Percentiles rank a stretch among this genome's conserved stretches.
Evolutionary conservation across 2,888 invertebrate genomes (phyloP).

Genomic region (Labia minor): DNA sequence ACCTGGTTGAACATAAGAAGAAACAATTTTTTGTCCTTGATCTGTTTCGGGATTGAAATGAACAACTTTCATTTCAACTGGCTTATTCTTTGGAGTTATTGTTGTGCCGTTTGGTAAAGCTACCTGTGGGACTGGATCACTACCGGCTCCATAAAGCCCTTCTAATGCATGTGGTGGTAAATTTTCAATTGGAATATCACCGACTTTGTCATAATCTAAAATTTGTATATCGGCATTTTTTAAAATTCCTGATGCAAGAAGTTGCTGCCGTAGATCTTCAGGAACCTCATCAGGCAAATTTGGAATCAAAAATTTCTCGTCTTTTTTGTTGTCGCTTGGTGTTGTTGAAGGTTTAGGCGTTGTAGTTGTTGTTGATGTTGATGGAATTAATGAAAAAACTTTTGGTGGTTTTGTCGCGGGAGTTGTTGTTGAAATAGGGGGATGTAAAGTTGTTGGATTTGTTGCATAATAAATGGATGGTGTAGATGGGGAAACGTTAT

Average conservation of each 20-base stretch:
- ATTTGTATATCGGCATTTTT: slow-evolving; percentile 81
- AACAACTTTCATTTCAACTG: slow-evolving; percentile 73
- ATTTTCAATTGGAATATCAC: slow-evolving; percentile 71
- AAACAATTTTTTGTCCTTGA: slow-evolving; percentile 58
- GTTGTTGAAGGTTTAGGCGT: slow-evolving; percentile 44
- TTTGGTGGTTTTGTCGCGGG: slow-evolving; percentile 37
- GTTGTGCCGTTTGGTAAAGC: slow-evolving; percentile 35
- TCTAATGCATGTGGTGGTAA: slow-evolving; percentile 75
- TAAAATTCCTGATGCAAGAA: slow-evolving; percentile 73
- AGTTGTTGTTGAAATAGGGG: slow-evolving; percentile 34
- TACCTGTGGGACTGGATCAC: slow-evolving; percentile 56
- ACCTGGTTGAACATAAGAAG: slow-evolving; percentile 50
- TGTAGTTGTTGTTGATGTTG: slow-evolving; percentile 34
- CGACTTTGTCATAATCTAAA: slow-evolving; percentile 77
- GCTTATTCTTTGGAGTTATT: not conserved
- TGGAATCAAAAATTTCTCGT: slow-evolving; percentile 33
- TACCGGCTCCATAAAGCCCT: slow-evolving; percentile 73
- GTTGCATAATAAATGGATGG: slow-evolving; percentile 23
- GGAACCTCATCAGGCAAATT: slow-evolving; percentile 76
- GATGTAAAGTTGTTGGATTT: slow-evolving; percentile 36
- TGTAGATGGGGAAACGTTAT: slow-evolving; percentile 22
- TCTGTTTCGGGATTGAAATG: slow-evolving; percentile 65
- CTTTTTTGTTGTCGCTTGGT: slow-evolving; percentile 32
- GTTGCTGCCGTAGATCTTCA: slow-evolving; percentile 70
- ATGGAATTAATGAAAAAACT: slow-evolving; percentile 16